These are phyloP conservation scores for Ceraclea dissimilis DNA, from an alignment of 2,888 invertebrate species.

Conservation along the genomic window DNA sequence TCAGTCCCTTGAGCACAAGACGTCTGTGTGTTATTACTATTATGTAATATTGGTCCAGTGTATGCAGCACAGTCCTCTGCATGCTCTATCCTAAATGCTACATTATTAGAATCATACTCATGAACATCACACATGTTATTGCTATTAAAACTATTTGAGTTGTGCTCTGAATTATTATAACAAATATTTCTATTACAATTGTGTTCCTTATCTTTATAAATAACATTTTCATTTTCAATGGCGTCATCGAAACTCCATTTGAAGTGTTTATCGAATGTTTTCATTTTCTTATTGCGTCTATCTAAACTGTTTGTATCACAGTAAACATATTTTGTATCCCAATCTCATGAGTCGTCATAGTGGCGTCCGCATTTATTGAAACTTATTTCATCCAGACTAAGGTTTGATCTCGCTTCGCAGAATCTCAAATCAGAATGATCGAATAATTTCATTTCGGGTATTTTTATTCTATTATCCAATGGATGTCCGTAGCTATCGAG, in stretches of 20 bases:
- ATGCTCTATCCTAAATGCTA: conserved; percentile 28
- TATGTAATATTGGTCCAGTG: conserved; percentile 35
- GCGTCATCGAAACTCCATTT: conserved; percentile 47
- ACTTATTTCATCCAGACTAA: conserved; percentile 45
- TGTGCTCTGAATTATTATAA: conserved; percentile 30
- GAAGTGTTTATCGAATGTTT: conserved; percentile 45
- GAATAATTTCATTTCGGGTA: conserved; percentile 44
- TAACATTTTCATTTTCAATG: conserved; percentile 11
- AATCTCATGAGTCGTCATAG: conserved; percentile 50
- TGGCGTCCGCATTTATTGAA: conserved; percentile 46
- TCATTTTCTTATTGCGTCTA: conserved; percentile 37
- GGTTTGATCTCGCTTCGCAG: conserved; percentile 43
- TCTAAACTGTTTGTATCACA: conserved; percentile 48
- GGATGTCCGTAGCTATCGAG: conserved; percentile 41
- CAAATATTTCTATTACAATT: conserved; percentile 12
- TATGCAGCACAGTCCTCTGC: conserved; percentile 37
- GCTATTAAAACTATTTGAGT: conserved; percentile 27
- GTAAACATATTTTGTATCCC: conserved; percentile 47
- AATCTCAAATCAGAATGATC: conserved; percentile 40
- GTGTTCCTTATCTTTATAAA: conserved; percentile 29
- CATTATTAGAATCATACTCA: background rate
- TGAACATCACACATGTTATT: background rate
- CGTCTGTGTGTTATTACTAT: conserved; percentile 20
- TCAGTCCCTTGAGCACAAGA: conserved; percentile 8
- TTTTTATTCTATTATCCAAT: conserved; percentile 43